These are phyloP conservation scores for Drosophila burlai DNA, from an alignment of 1,140 invertebrate genomes.

Conservation along the genomic window DNA sequence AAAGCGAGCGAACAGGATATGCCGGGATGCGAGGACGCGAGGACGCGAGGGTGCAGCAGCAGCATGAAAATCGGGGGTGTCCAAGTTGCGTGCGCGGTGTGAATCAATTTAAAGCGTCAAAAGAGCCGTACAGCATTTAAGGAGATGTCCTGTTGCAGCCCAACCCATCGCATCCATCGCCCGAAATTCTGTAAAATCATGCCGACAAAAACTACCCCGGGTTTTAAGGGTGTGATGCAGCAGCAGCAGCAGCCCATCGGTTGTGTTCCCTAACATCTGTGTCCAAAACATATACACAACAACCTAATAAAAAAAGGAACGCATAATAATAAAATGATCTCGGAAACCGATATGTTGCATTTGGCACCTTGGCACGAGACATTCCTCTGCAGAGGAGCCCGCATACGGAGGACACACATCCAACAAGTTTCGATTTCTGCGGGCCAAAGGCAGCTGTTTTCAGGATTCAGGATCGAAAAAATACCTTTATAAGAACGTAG, in stretches of 20 bases:
- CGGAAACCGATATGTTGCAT: constrained; percentile 70
- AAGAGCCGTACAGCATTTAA: constrained; percentile 66
- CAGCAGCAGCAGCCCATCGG: constrained; percentile 50
- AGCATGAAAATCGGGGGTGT: constrained; percentile 16
- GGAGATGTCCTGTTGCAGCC: constrained; percentile 64
- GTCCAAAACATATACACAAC: constrained; percentile 15
- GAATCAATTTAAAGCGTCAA: constrained; percentile 83
- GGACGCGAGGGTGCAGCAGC: constrained; percentile 54
- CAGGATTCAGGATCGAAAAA: constrained; percentile 1
- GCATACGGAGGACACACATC: constrained; percentile 28
- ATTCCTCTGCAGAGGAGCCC: constrained; percentile 55
- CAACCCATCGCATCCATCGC: constrained; percentile 42
- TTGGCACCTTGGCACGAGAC: constrained; percentile 77
- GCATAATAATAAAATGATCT: constrained; percentile 40
- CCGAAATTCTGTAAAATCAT: constrained; percentile 75
- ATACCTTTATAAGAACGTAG: constrained; percentile 7
- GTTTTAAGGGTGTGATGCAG: constrained; percentile 23
- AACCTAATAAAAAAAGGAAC: constrained; percentile 32
- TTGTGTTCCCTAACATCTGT: constrained; percentile 66
- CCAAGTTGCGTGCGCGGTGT: constrained; percentile 67
- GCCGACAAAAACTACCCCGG: constrained; percentile 61
- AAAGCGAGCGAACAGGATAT: constrained; percentile 49
- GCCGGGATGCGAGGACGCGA: constrained; percentile 20
- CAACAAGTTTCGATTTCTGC: constrained; percentile 48
- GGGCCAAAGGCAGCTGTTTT: constrained; percentile 27